Base-by-base conservation (phyloP, 2,113 vertebrate species). In the Meleagris gallopavo region DNA sequence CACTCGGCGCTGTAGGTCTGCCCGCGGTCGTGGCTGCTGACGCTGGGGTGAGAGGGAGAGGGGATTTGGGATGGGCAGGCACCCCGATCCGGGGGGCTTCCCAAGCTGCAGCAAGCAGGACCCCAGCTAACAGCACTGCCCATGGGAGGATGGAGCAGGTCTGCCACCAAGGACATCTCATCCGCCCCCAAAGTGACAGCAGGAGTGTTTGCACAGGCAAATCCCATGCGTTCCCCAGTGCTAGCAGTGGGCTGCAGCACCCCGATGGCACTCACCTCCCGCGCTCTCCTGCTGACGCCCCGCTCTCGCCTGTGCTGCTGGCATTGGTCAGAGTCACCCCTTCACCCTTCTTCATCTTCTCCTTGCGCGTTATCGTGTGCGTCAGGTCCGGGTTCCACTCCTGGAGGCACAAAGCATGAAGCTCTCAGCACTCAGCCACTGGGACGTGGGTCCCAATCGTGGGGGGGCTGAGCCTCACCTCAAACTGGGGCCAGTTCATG, bases 401-500 rank as follows among this genome's bases (percentile, higher is more conserved):
- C 99, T 99, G 97, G 46, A 58, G 79, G 64, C 22, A 95, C 62
- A 92, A 54, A 81, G 30, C 15, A 38, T 27, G 14, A 3, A 0
- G 11, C 0, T 45, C 76, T 78, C 72, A 94, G 93, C 1, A 0
- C 41, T 67, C 43, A 1, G 3, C 25, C 13, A 0, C 1, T 1
- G 62, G 24, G 72, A 19, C 38, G 40, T 64, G 69, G 41, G 52
- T 50, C 6, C 8, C 30, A 20, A 25, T 8, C 13, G 5, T 2
- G 0, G 54, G 10, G 27, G 10, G 3, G 4, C 27, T 27, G 50
- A 11, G 60, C 16, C 97, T 98, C 94, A 99, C 99, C 99, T 99
- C 99, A 30, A 99, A 99, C 80, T 98, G 98, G 72, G 99, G 99
- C 99, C 99, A 99, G 97, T 99, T 99, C 99, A 99, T 99, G 96